Base-by-base conservation (phyloP, 2,888 invertebrate species). In the Neria commutata region DNA sequence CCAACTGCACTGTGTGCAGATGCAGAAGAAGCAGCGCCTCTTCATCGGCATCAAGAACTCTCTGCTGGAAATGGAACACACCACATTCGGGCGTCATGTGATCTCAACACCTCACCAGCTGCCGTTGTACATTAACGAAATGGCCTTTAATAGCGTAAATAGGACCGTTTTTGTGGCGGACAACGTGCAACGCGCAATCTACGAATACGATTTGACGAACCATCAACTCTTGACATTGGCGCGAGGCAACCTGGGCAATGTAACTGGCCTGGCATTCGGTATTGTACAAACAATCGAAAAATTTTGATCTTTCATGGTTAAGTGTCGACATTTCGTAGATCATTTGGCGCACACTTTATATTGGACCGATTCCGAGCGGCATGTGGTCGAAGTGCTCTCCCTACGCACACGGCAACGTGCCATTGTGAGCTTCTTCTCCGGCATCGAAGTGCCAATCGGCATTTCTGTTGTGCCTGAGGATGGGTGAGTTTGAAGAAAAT, bases 281-380 rank as follows among this genome's bases (percentile, higher is more conserved):
- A 76, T 16, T 3, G 3, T 19, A 14, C 2, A 24, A 23, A n/a
- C 14, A 8, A 17, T 45, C 45, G 2, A 2, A 10, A 19, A 17
- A 11, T 6, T 10, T 10, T 33, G 4, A 6, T 23, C 1, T 3
- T n/a, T 5, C 5, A n/a, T 3, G 16, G 3, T 40, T 51, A 14
- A 8, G 5, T 29, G 5, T 37, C n/a, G 4, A 37, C 37, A 5
- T 24, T 25, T 72, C 70, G 1, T 71, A 89, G 93, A 94, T 82
- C 84, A 87, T 66, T 82, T 87, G 8, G 87, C 90, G 0, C 88
- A 91, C 61, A 89, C 88, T 65, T 78, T 94, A 0, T 94, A 92
- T 77, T 87, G 91, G 83, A 82, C 88, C 57, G 91, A 94, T 76
- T 82, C 84, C 0, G 85, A 85, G 0, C 84, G 85, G 11, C 84